phyloP scores from a whole-genome alignment of 2,113 vertebrate genomes.

The Sarotherodon lohbergeri region DNA sequence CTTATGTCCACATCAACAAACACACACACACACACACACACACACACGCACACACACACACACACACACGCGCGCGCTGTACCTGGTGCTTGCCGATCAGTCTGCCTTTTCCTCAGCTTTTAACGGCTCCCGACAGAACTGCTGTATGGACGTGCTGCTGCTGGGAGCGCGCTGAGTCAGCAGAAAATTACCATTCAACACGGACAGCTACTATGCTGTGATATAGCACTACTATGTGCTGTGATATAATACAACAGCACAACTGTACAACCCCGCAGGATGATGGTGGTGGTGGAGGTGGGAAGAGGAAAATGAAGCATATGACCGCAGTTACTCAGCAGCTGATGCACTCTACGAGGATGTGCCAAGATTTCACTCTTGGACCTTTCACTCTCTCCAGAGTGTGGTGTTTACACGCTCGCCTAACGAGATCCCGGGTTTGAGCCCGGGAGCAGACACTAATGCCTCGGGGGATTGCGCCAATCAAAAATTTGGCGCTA shows the following conservation, averaged over 20 bases:
- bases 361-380: not conserved
- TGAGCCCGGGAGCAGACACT: not conserved
- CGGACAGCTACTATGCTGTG: conserved; percentile 36
- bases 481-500: not conserved
- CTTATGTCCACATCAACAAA: not conserved
- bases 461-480: not conserved
- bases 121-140: conserved; percentile 44
- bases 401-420: accelerated
- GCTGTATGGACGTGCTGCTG: conserved; percentile 43
- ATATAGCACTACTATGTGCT: conserved; percentile 3
- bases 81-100: not conserved
- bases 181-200: conserved; percentile 63
- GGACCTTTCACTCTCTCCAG: not conserved
- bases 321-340: not conserved
- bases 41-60: not conserved
- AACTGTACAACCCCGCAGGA: conserved; percentile 1
- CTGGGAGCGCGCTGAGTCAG: conserved; percentile 45
- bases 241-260: conserved; percentile 38
- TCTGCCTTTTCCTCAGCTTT: conserved; percentile 31
- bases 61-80: not conserved
- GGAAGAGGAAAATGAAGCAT: not conserved
- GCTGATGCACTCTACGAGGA: not conserved
- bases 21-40: not conserved
- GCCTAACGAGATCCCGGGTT: not conserved
- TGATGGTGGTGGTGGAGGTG: not conserved